Evolutionary conservation across 2,113 vertebrate genomes (phyloP).

Genomic region (Seriola quinqueradiata): DNA sequence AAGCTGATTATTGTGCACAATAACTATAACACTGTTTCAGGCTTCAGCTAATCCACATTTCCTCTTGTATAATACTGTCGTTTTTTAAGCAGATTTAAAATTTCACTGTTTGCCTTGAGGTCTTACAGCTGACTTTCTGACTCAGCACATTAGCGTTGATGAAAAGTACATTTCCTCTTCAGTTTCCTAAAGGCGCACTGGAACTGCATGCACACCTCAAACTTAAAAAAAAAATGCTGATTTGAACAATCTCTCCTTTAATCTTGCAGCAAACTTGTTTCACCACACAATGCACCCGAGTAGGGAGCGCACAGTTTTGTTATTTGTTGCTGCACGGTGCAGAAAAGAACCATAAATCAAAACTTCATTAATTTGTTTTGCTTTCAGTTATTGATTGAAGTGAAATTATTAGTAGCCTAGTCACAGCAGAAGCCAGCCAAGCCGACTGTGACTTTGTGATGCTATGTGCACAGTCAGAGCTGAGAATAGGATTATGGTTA

Average conservation of each 20-base stretch:
- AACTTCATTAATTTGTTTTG: neutral
- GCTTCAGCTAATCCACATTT: constrained; percentile 33
- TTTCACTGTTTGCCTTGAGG: constrained; percentile 26
- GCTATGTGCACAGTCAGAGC: constrained; percentile 36
- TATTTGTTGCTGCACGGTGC: neutral
- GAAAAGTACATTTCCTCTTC: constrained; percentile 19
- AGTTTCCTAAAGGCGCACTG: neutral
- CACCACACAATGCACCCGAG: neutral
- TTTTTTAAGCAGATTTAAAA: constrained; percentile 23
- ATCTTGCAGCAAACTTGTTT: neutral
- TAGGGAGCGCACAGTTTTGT: neutral
- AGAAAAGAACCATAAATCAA: constrained; percentile 12
- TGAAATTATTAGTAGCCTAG: constrained; percentile 25
- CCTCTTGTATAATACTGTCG: neutral
- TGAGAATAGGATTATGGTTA: constrained; percentile 45
- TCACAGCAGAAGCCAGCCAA: neutral
- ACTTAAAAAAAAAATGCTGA: neutral
- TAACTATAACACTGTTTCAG: neutral
- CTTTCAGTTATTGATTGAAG: constrained; percentile 32
- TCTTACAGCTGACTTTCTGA: neutral
- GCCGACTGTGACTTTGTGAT: constrained; percentile 13
- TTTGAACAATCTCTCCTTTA: neutral
- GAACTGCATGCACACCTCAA: neutral
- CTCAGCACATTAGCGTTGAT: constrained; percentile 14
- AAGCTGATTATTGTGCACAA: neutral